Base-by-base conservation (phyloP, 2,888 invertebrate genomes). In the Orthonevra nobilis region DNA sequence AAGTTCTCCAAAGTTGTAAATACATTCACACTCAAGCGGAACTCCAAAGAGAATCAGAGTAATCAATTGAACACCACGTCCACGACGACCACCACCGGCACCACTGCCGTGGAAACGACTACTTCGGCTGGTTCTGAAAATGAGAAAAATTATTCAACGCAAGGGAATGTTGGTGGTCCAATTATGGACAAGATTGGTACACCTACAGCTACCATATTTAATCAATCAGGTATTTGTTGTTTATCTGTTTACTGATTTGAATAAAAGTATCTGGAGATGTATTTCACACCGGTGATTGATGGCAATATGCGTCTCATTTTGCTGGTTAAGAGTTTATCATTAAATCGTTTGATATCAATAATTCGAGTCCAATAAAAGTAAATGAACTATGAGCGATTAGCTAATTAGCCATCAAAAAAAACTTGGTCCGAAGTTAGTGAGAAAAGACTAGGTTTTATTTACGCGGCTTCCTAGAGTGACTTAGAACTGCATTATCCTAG, bases 21-120 rank as follows among this genome's bases (percentile, higher is more conserved):
- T 83, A 85, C 85, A 82, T 85, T 87, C 81, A 83, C 88, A 83
- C 85, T 87, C 48, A 84, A 86, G 83, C 85, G 86, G 79, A 81
- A 81, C 52, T 42, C 63, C 6, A 82, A 83, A 54, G 81, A 81
- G 19, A 81, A 81, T 44, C 81, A 61, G 30, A 52, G 52, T 40
- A 61, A 63, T 54, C 48, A 73, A 54, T 44, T 72, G 40, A 77
- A 69, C 34, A 70, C 61, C 68, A 66, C 38, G n/a, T n/a, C n/a
- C n/a, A n/a, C n/a, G n/a, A n/a, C n/a, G n/a, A n/a, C n/a, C n/a
- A n/a, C n/a, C n/a, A n/a, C n/a, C n/a, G n/a, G n/a, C 48, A 12
- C 48, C 44, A 68, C 42, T 42, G 28, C 32, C 46, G 30, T 23
- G 56, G 48, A 64, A 81, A 82, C 52, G 44, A 58, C 64, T 50